Base-by-base conservation (phyloP, 64 coral and sea anemone genomes). In the Montipora capricornis region DNA sequence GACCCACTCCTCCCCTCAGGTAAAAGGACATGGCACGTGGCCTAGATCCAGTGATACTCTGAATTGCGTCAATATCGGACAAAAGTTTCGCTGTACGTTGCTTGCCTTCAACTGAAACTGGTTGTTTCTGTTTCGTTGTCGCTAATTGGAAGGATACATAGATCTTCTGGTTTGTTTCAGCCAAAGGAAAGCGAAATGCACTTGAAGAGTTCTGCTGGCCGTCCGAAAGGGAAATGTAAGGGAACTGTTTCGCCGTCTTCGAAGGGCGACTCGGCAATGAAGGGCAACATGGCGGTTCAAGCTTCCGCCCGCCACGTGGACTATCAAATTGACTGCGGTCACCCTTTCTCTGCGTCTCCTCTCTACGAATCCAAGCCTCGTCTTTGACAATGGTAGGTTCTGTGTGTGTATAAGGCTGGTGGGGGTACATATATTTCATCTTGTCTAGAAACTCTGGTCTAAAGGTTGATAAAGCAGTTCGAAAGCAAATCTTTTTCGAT, bases 351-450 rank as follows among this genome's bases (percentile, higher is more conserved):
- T 94, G 91, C 75, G 13, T 88, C 95, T n/a, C 79, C 19, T 74
- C 78, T 91, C 77, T 97, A 95, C 96, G 96, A 97, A 97, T 95
- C 96, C 96, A 89, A 90, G 93, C 96, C 93, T 89, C 92, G 96
- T 97, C 93, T 97, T 97, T 97, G 96, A 97, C 96, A 97, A 89
- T 84, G 93, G 96, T 97, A 85, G 89, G 47, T 64, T 64, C 60
- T 57, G 14, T 84, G 82, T 57, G 20, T 84, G 20, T 78, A 12
- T 20, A 20, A 47, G 11, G 15, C n/a, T 76, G 6, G 20, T 10
- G 47, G 9, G 22, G 11, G 6, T 8, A 6, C 11, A 11, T 57
- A 5, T 55, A 60, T 76, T 59, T 59, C 50, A 8, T 13, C 59
- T 49, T 64, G 14, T 64, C 14, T 12, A 64, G 61, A 64, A 80